Evolutionary conservation across 2,888 invertebrate genomes (phyloP).

Genomic region (Chelonus formosanus): DNA sequence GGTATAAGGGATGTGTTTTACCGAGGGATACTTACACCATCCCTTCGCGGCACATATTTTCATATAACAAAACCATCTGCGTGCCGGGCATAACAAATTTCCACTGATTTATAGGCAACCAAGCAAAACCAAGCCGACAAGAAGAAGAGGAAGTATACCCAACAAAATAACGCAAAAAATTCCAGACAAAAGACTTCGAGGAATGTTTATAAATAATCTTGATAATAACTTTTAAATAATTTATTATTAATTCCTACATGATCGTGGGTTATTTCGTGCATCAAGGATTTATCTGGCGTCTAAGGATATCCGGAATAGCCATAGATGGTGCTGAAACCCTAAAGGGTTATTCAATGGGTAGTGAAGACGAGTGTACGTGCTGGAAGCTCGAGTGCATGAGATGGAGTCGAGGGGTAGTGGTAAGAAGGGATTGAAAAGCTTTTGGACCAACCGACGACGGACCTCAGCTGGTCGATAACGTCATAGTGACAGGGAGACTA

Average conservation of each 20-base stretch:
- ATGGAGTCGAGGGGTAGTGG: slow-evolving; percentile 18
- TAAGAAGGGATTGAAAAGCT: slow-evolving; percentile 34
- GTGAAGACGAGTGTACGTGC: slow-evolving; percentile 44
- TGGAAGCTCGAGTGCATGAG: slow-evolving; percentile 30
- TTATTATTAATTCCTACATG: slow-evolving; percentile 15
- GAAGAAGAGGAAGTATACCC: slow-evolving; percentile 36
- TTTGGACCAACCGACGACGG: slow-evolving; percentile 38
- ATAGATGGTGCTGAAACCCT: slow-evolving; percentile 37
- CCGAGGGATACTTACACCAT: slow-evolving; percentile 64
- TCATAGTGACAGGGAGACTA: slow-evolving; percentile 50
- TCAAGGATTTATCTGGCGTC: slow-evolving; percentile 32
- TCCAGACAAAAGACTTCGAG: slow-evolving; percentile 23
- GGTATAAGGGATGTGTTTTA: slow-evolving; percentile 64
- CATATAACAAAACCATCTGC: slow-evolving; percentile 67
- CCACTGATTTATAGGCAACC: slow-evolving; percentile 64
- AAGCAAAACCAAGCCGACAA: slow-evolving; percentile 42
- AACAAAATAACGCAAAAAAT: slow-evolving; percentile 27
- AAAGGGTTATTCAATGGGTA: slow-evolving; percentile 48
- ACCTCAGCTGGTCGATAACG: slow-evolving; percentile 52
- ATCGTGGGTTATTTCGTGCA: slow-evolving; percentile 1
- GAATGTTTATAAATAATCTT: slow-evolving; percentile 22
- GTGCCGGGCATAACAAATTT: slow-evolving; percentile 66
- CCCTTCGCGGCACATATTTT: slow-evolving; percentile 65
- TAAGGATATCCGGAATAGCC: slow-evolving; percentile 22
- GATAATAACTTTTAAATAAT: slow-evolving; percentile 23